Percentiles rank a stretch among this genome's conserved stretches.
phyloP scores from a whole-genome alignment of 1,140 invertebrate species.

The Streblospio benedicti region DNA sequence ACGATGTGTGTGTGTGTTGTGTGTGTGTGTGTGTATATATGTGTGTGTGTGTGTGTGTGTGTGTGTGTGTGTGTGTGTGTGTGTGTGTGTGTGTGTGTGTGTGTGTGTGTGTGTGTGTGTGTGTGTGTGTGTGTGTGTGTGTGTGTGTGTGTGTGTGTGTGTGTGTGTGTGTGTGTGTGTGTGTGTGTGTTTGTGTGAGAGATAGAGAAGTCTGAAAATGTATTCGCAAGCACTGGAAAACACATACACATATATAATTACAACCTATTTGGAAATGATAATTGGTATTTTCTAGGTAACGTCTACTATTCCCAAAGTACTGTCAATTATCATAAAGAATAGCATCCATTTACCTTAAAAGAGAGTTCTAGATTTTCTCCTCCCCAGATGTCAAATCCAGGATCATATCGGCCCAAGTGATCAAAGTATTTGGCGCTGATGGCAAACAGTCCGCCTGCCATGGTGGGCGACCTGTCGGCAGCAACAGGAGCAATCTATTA shows the following conservation, averaged over 20 bases:
- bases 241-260: not conserved
- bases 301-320: too few relatives aligned
- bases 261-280: not conserved
- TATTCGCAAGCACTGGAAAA: not conserved
- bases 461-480: slow-evolving; percentile 71
- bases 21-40: too few relatives aligned
- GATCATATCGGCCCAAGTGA: slow-evolving; percentile 89
- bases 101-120: not conserved
- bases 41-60: too few relatives aligned
- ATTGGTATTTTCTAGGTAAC: not conserved
- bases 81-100: too few relatives aligned
- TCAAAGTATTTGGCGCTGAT: slow-evolving; percentile 55
- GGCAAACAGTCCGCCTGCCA: slow-evolving; percentile 53
- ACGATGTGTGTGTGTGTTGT: too few relatives aligned
- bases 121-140: slow-evolving; percentile 1
- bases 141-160: not conserved
- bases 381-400: slow-evolving; percentile 52
- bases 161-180: not conserved
- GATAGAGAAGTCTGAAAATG: not conserved
- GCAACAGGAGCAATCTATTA: too few relatives aligned
- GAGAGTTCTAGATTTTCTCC: slow-evolving; percentile 20
- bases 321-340: slow-evolving; percentile 4
- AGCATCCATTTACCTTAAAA: not conserved
- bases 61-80: too few relatives aligned
- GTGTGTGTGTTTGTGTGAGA: not conserved